phyloP scores from a whole-genome alignment of 2,113 vertebrate genomes.

The Pitta sordida region DNA sequence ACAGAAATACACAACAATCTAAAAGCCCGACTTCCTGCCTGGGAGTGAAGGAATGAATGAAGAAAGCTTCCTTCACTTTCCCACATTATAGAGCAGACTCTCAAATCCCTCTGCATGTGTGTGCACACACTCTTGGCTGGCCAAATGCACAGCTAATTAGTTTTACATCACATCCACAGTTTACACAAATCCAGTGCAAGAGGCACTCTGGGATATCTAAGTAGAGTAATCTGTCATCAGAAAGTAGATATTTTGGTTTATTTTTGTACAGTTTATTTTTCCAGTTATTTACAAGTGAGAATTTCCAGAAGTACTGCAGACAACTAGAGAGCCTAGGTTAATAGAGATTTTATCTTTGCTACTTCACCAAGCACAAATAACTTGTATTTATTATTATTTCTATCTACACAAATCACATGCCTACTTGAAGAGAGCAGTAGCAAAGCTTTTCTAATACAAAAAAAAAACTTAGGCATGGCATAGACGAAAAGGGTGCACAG shows the following conservation, averaged over 20 bases:
- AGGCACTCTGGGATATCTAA: neutral
- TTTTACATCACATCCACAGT: neutral
- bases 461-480: neutral
- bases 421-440: neutral
- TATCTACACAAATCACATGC: neutral
- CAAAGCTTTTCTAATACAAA: neutral
- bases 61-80: neutral
- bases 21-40: constrained; percentile 25
- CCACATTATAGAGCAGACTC: constrained; percentile 7
- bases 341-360: neutral
- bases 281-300: constrained; percentile 14
- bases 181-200: neutral
- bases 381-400: neutral
- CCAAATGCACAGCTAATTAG: neutral
- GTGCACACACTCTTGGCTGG: neutral
- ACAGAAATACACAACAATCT: neutral
- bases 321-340: neutral
- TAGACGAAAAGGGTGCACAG: neutral
- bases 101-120: neutral
- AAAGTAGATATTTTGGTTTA: neutral
- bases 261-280: constrained; percentile 18
- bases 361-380: neutral
- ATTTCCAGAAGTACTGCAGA: neutral
- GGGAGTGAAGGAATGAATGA: neutral
- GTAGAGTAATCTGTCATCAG: neutral